Evolutionary conservation across 1,140 invertebrate genomes (phyloP), one percentile per base, ranked within the genome.

Genomic region (Augochlora pura): DNA sequence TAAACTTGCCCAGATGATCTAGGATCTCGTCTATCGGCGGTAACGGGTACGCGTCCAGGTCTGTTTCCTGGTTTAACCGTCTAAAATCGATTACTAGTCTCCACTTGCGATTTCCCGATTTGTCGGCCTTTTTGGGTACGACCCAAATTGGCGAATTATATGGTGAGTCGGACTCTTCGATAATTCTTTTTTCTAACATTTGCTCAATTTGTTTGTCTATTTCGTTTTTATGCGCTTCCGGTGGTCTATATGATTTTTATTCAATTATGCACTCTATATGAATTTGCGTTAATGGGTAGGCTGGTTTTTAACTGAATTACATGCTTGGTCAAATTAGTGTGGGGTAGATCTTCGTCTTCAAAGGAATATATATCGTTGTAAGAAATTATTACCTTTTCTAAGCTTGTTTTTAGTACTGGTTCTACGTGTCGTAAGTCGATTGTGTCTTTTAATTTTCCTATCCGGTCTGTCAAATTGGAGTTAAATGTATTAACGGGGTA

Each of bases 1-100:
- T 67, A 23, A 63, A 8, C 1, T 67, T 67, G 16, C 63, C 63
- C n/a, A 66, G n/a, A 0, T 64, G 46, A 3, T 57, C 32, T 2
- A 80, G 0, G 5, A 72, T 72, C 21, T 74, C 65, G 1, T 79
- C 63, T 1, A 67, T 46, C 0, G 59, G 23, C 0, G 77, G 63
- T 14, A 79, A 60, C 1, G 49, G 38, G 18, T 79, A 74, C 5
- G 57, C 46, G 3, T 67, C 77, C 8, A 72, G 49, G 27, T 66
- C 46, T 0, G 27, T 74, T 9, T 38, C 1, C 38, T 64, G 46
- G 9, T 74, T 65, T 10, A 74, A 32, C 16, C 39, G 49, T 5
- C 63, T 32, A 32, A 63, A 74, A 25, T 74, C 72, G 9, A 74
- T 74, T 2, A 70, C 68, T n/a, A 39, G 16, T 0, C 68, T 6